phyloP scores from a whole-genome alignment of 1,140 invertebrate genomes.

The Heliothis subflexa region DNA sequence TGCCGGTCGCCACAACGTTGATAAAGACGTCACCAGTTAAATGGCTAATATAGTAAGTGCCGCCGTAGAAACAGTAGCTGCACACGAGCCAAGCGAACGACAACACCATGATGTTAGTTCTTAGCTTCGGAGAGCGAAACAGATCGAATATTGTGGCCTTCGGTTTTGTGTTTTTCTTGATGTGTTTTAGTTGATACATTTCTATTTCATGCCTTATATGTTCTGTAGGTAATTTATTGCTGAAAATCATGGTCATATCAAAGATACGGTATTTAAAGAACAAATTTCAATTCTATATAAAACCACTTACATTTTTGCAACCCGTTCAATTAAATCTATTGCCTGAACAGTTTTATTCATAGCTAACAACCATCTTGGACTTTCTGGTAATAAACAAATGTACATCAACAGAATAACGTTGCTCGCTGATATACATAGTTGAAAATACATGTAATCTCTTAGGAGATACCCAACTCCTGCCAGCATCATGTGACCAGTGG shows the following conservation, averaged over 20 bases:
- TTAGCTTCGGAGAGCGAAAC: conserved; percentile 90
- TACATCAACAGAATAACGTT: conserved; percentile 85
- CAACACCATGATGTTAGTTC: conserved; percentile 90
- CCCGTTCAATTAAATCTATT: conserved; percentile 83
- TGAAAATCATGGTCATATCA: conserved; percentile 56
- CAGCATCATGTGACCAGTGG: conserved; percentile 85
- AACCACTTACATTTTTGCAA: conserved; percentile 84
- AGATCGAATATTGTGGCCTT: conserved; percentile 89
- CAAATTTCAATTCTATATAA: not conserved
- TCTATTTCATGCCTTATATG: conserved; percentile 66
- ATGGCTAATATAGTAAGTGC: conserved; percentile 90
- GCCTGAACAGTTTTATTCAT: conserved; percentile 87
- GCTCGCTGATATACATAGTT: conserved; percentile 85
- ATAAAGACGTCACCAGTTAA: conserved; percentile 91
- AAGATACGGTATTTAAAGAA: too few relatives aligned
- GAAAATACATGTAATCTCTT: conserved; percentile 86
- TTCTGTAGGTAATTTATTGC: conserved; percentile 67
- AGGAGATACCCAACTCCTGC: conserved; percentile 86
- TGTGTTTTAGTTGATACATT: conserved; percentile 63
- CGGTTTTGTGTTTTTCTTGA: conserved; percentile 33
- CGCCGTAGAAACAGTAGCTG: conserved; percentile 91
- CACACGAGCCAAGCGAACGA: conserved; percentile 90
- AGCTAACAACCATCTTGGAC: conserved; percentile 89
- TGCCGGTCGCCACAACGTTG: conserved; percentile 89
- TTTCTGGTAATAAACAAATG: conserved; percentile 90